Conservation (phyloP, 2,113 vertebrate species). For the Hippocampus barbouri region DNA sequence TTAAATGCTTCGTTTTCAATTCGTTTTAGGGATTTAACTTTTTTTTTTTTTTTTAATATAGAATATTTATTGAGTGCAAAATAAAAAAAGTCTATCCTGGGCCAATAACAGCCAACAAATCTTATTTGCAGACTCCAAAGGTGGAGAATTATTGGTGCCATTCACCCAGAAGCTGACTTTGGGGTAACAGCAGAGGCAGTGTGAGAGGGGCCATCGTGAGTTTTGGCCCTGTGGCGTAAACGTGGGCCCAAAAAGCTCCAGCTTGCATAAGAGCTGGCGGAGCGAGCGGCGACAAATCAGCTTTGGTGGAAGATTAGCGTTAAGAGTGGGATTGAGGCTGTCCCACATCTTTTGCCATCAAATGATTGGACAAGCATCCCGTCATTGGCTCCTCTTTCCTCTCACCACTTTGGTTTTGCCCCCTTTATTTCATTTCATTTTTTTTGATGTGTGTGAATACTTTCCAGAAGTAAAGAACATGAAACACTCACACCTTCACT, state of each 20-base stretch:
- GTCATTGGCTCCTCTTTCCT: neutral
- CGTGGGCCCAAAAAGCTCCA: neutral
- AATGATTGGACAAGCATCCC: constrained; percentile 7
- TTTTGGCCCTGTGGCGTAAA: neutral
- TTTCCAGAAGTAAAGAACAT: neutral
- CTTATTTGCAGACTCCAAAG: neutral
- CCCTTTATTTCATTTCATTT: neutral
- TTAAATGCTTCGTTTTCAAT: too few species aligned
- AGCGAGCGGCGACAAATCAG: neutral
- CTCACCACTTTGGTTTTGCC: neutral
- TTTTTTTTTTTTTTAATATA: too few species aligned
- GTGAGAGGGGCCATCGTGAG: neutral
- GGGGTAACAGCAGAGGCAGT: neutral
- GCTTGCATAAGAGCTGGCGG: constrained; percentile 1
- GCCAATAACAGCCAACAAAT: too few species aligned
- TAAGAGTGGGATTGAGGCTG: constrained; percentile 60
- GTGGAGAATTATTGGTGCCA: neutral
- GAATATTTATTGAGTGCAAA: too few species aligned
- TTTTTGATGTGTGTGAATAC: neutral
- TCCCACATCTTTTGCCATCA: constrained; percentile 48
- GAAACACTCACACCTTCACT: neutral
- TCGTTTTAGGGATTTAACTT: too few species aligned
- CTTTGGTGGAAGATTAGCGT: constrained; percentile 48
- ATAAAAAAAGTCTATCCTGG: too few species aligned
- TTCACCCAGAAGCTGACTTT: neutral